Evolutionary conservation across 53 echinoderm and acorn worm species (phyloP).

Genomic region (Astropecten irregularis): DNA sequence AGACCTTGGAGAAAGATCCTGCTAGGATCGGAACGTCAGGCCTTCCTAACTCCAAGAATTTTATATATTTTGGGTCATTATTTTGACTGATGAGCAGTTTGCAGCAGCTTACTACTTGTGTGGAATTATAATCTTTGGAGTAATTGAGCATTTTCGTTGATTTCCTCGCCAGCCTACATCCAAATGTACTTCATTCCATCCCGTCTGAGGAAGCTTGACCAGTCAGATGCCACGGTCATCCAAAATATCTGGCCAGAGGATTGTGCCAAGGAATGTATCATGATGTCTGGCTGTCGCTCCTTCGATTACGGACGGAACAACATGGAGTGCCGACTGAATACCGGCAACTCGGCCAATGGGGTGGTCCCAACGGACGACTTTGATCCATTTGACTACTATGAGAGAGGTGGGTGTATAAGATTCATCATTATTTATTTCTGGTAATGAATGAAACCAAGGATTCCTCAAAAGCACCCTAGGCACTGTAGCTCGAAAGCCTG

Average conservation of each 20-base stretch:
- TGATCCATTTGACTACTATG: slow-evolving; percentile 49
- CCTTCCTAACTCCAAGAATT: too few species aligned
- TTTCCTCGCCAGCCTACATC: background rate
- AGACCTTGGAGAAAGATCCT: too few species aligned
- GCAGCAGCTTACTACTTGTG: too few species aligned
- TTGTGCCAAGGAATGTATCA: slow-evolving; percentile 74
- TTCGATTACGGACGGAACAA: slow-evolving; percentile 75
- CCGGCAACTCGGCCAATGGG: slow-evolving; percentile 12
- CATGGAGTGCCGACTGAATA: slow-evolving; percentile 73
- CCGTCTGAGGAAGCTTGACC: slow-evolving; percentile 30
- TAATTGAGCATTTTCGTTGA: background rate
- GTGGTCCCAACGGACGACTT: slow-evolving; percentile 20
- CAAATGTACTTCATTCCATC: slow-evolving; percentile 53
- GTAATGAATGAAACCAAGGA: too few species aligned
- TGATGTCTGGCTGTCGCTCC: slow-evolving; percentile 64
- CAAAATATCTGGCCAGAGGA: slow-evolving; percentile 71
- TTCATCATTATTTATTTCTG: too few species aligned
- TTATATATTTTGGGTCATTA: too few species aligned
- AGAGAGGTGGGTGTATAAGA: slow-evolving; percentile 24
- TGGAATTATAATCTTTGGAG: too few species aligned
- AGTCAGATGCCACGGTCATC: slow-evolving; percentile 15
- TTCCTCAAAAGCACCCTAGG: too few species aligned
- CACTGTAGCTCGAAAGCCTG: too few species aligned
- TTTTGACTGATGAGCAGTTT: too few species aligned
- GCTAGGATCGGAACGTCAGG: too few species aligned